phyloP scores from a whole-genome alignment of 2,888 invertebrate genomes.

The Linyphia triangularis region DNA sequence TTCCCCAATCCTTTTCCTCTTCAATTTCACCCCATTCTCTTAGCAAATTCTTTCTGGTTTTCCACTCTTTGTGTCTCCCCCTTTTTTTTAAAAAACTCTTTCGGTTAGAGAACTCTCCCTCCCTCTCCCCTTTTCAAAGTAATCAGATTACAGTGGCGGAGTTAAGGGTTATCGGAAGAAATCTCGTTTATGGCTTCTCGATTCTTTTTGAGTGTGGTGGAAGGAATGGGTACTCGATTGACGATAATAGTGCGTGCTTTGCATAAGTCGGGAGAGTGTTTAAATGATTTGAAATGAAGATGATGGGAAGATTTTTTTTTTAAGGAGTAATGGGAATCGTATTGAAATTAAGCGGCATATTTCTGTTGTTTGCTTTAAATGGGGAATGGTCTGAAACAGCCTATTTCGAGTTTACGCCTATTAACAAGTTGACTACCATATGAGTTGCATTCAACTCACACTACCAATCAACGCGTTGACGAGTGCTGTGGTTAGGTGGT shows the following conservation, averaged over 20 bases:
- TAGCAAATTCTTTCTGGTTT: conserved; percentile 65
- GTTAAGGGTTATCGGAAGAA: conserved; percentile 44
- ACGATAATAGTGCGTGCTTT: background rate
- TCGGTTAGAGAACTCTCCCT: conserved; percentile 41
- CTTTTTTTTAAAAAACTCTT: conserved; percentile 49
- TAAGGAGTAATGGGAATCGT: background rate
- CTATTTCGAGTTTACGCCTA: too few species aligned
- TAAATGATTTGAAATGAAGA: background rate
- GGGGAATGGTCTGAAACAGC: too few species aligned
- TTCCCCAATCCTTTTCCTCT: conserved; percentile 13
- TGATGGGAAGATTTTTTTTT: background rate
- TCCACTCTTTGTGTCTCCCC: background rate
- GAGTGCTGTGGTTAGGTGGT: too few species aligned
- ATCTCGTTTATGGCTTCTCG: background rate
- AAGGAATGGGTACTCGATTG: background rate
- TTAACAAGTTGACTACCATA: too few species aligned
- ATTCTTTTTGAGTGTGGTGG: background rate
- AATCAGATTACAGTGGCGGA: conserved; percentile 65
- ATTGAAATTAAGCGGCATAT: too few species aligned
- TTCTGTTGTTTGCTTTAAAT: too few species aligned
- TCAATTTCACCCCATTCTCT: conserved; percentile 39
- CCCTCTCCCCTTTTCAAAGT: conserved; percentile 54
- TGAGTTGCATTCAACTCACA: too few species aligned
- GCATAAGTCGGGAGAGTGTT: background rate
- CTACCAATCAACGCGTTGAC: too few species aligned